Evolutionary conservation across 92 coral and sea anemone genomes (phyloP).

Genomic region (Desmophyllum pertusum): DNA sequence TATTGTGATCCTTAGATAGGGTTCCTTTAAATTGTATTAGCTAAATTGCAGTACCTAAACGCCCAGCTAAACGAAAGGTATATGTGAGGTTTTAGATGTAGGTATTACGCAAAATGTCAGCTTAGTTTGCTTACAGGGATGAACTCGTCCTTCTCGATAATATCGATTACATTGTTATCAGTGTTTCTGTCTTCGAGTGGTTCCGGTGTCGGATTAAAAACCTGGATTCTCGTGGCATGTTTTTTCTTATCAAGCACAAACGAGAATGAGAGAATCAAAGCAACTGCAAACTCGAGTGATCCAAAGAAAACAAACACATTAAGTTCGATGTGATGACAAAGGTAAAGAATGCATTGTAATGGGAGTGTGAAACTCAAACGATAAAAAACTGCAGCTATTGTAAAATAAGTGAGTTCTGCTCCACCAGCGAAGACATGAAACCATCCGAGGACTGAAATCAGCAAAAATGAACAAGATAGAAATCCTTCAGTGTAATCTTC

Average conservation of each 20-base stretch:
- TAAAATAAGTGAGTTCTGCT: conserved; percentile 13
- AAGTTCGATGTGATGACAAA: conserved; percentile 39
- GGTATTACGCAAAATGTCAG: no score
- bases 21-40: no score
- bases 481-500: conserved; percentile 7
- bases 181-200: background rate
- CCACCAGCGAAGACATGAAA: conserved; percentile 45
- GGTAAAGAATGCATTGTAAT: conserved; percentile 2
- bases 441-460: conserved; percentile 32
- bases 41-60: no score
- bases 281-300: background rate
- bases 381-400: conserved; percentile 46
- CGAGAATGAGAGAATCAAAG: background rate
- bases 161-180: background rate
- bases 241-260: background rate
- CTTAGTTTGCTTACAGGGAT: no score
- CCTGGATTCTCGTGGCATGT: background rate
- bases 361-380: conserved; percentile 39
- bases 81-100: no score
- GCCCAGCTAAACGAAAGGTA: no score
- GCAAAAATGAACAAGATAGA: conserved; percentile 29
- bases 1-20: no score
- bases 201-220: background rate
- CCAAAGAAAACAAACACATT: conserved; percentile 18
- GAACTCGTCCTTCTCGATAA: no score